A percentile compares a stretch with the other conserved stretches of the same genome.
Evolutionary conservation across 2,113 vertebrate species (phyloP).

Genomic region (Tragelaphus scriptus): DNA sequence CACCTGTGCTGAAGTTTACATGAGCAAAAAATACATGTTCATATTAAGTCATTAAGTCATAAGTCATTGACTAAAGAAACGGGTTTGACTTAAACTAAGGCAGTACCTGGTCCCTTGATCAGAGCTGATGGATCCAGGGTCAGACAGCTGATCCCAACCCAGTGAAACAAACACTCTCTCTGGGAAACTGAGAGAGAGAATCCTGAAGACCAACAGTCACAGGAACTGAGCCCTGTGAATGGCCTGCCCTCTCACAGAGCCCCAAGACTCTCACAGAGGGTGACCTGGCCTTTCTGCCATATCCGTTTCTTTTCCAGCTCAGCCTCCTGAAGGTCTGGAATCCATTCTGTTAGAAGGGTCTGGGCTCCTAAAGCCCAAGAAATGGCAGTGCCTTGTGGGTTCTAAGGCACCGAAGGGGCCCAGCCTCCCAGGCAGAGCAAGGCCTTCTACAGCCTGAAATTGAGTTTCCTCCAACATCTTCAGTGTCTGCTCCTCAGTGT

Average conservation of each 20-base stretch:
- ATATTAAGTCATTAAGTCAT: background rate
- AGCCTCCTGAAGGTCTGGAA: background rate
- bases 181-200: background rate
- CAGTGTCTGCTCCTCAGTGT: conserved; percentile 41
- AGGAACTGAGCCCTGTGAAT: background rate
- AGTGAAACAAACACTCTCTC: background rate
- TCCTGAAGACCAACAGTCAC: background rate
- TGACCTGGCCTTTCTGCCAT: background rate
- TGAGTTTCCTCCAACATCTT: conserved; percentile 58
- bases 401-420: background rate
- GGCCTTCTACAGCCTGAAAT: conserved; percentile 41
- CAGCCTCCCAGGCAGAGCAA: background rate
- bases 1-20: background rate
- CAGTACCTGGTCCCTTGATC: background rate
- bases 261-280: background rate
- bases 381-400: background rate
- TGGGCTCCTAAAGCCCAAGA: background rate
- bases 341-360: background rate
- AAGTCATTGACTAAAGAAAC: background rate
- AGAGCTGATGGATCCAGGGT: background rate
- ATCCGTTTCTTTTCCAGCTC: background rate
- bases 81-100: background rate
- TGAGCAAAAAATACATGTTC: background rate
- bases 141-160: background rate
- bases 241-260: background rate